Evolutionary conservation across 2,113 vertebrate species (phyloP).

Genomic region (Suricata suricatta): DNA sequence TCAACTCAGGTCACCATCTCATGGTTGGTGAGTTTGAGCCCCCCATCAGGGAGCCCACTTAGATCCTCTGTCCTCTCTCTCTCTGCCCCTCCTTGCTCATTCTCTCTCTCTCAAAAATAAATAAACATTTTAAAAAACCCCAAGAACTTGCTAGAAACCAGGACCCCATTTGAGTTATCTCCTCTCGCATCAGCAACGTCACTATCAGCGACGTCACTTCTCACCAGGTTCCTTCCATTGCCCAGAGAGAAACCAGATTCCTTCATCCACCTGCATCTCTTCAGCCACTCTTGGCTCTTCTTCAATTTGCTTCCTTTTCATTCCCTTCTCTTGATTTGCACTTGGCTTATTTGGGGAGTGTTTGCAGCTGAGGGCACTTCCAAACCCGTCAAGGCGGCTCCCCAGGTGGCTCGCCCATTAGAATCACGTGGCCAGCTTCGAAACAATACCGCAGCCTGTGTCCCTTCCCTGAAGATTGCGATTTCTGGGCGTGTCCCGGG

Average conservation of each 20-base stretch:
- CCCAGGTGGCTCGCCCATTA: not conserved
- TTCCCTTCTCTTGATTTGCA: not conserved
- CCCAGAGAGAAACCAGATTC: not conserved
- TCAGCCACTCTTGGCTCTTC: not conserved
- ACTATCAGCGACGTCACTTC: not conserved
- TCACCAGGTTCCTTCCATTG: not conserved
- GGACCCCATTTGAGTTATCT: not conserved
- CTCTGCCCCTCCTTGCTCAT: too few relatives aligned
- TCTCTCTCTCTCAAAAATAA: too few relatives aligned
- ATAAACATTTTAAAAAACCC: too few relatives aligned
- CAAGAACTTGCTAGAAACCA: not conserved
- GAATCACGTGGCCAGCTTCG: not conserved
- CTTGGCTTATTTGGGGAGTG: not conserved
- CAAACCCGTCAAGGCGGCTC: accelerated
- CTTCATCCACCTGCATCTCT: not conserved
- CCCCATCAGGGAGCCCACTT: too few relatives aligned
- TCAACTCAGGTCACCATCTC: too few relatives aligned
- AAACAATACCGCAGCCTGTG: accelerated
- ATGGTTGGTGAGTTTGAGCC: too few relatives aligned
- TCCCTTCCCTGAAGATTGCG: not conserved
- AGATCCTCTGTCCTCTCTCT: too few relatives aligned
- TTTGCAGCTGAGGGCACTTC: not conserved
- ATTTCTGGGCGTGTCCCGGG: not conserved
- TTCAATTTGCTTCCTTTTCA: not conserved
- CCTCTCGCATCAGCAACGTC: not conserved